Evolutionary conservation across 2,888 invertebrate species (phyloP).

Genomic region (Oxyscelio sp.): DNA sequence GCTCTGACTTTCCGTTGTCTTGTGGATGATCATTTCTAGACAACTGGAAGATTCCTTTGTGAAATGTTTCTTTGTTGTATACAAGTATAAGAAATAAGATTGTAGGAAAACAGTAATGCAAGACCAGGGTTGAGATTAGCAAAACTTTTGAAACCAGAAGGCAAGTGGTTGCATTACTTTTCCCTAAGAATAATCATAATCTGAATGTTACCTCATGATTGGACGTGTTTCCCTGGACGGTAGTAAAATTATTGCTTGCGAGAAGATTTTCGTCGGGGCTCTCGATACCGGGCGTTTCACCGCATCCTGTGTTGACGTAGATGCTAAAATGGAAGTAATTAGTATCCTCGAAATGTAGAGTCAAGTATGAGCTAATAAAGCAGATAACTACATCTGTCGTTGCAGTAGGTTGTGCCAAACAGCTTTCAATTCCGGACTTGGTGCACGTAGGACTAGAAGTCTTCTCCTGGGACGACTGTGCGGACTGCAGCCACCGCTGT

Average conservation of each 20-base stretch:
- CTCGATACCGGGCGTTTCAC: conserved; percentile 92
- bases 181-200: conserved; percentile 4
- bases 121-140: background rate
- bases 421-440: conserved; percentile 95
- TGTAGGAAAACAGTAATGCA: conserved; percentile 38
- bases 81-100: conserved; percentile 9
- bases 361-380: conserved; percentile 8
- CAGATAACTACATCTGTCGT: conserved; percentile 93
- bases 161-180: conserved; percentile 26
- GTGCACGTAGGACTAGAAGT: conserved; percentile 93
- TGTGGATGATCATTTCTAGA: conserved; percentile 55
- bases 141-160: background rate
- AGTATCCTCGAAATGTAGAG: conserved; percentile 52
- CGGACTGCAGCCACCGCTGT: conserved; percentile 86
- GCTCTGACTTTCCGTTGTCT: conserved; percentile 76
- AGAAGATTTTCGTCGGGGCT: conserved; percentile 92
- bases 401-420: conserved; percentile 97
- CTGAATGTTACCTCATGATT: conserved; percentile 83
- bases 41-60: conserved; percentile 70
- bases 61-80: conserved; percentile 67
- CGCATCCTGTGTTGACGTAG: conserved; percentile 94
- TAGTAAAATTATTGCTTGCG: conserved; percentile 78
- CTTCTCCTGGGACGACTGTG: conserved; percentile 90
- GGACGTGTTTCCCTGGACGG: conserved; percentile 80
- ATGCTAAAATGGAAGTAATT: conserved; percentile 90